phyloP scores from a whole-genome alignment of 2,797 vertebrate genomes.

The Oryzias dopingdopingensis region DNA sequence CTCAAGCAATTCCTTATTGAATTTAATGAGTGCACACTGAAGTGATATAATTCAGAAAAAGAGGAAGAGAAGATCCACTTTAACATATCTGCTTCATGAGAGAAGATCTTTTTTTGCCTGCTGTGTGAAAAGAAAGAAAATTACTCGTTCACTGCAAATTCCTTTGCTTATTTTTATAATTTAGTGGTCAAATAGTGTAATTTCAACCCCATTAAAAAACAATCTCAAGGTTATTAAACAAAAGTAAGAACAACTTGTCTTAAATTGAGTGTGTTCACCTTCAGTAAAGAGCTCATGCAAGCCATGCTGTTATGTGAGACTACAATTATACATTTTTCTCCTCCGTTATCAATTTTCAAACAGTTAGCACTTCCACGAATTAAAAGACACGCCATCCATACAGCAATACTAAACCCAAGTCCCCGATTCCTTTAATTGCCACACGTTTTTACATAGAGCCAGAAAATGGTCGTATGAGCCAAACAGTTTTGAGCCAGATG shows the following conservation, averaged over 20 bases:
- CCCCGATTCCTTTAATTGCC: too few relatives aligned
- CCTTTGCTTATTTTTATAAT: too few relatives aligned
- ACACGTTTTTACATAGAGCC: too few relatives aligned
- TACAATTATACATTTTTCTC: constrained; percentile 50
- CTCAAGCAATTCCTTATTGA: constrained; percentile 89
- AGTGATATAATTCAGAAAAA: constrained; percentile 85
- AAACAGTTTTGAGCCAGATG: too few relatives aligned
- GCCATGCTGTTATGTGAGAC: constrained; percentile 98
- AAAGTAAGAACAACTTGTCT: neutral
- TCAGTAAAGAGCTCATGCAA: constrained; percentile 97
- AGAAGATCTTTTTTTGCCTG: constrained; percentile 83
- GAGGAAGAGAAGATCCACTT: constrained; percentile 82
- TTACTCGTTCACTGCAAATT: neutral
- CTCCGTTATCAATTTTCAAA: too few relatives aligned
- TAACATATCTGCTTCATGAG: constrained; percentile 83
- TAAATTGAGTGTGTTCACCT: constrained; percentile 73
- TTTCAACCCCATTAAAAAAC: too few relatives aligned
- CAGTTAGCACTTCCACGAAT: too few relatives aligned
- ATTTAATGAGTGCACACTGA: constrained; percentile 86
- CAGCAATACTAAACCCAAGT: constrained; percentile 63
- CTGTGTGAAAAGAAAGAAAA: constrained; percentile 69
- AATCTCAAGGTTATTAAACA: neutral
- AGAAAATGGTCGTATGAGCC: too few relatives aligned
- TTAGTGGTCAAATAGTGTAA: too few relatives aligned
- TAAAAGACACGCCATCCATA: constrained; percentile 87